Base-by-base conservation (phyloP, 2,113 vertebrate genomes). In the Cyprinodon variegatus region DNA sequence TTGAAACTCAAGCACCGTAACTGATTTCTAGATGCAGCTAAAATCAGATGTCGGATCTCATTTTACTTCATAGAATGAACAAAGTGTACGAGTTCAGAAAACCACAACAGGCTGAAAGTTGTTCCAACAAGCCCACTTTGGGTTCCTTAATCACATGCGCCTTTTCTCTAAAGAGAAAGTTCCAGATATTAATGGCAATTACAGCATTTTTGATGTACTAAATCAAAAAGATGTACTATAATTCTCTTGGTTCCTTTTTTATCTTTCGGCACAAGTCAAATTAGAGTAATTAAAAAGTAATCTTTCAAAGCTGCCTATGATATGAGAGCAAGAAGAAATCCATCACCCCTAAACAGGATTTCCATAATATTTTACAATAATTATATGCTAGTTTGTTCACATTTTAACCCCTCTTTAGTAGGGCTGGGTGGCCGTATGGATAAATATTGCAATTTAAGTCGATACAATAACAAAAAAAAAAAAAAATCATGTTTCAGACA, bases 1-100 rank as follows among this genome's bases (percentile, higher is more conserved):
- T 66, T 77, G 57, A 84, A 82, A 84, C 57, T 38, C 22, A 69
- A 71, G 46, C 22, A 73, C 48, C 13, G 39, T 46, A 59, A 68
- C 62, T 0, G 40, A 75, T 70, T 72, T 76, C 38, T 57, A 45
- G 36, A 72, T 68, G 53, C 61, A 72, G 45, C 72, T 37, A 8
- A 15, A 65, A 59, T 37, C 7, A 11, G 40, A 29, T 40, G 62
- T 61, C 1, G n/a, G 67, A 61, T 15, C 39, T 3, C 29, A 41
- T 29, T 62, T 41, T 4, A 17, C 62, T 61, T 59, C n/a, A 50
- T 20, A 6, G 15, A 38, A 8, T 7, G 6, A 50, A 22, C 20
- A 39, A 43, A 78, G 48, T 3, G 11, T 68, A 46, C 6, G 46
- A 50, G 11, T 39, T 48, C 3, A 9, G 65, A 77, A 63, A 22